Evolutionary conservation across 2,888 invertebrate genomes (phyloP), one percentile per base, ranked within the genome.

Genomic region (Cheilosia variabilis): DNA sequence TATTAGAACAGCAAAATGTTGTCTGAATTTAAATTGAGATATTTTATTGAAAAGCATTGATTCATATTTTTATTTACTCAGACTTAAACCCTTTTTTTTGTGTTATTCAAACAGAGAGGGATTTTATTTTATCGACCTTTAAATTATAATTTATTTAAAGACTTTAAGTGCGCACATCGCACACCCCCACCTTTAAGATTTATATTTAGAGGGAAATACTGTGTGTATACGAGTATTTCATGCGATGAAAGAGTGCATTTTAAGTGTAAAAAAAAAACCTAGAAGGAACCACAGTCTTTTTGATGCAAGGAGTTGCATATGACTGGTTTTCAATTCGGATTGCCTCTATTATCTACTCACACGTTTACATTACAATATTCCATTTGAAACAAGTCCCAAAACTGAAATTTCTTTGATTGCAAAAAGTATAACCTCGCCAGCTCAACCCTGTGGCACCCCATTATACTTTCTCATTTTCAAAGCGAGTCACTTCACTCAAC

Each of bases 21-120:
- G 76, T 76, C 71, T 66, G 47, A 60, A 66, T 72, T 71, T 63
- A 76, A 82, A 65, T 58, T 62, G 63, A 63, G 15, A 50, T 24
- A 50, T 50, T 47, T n/a, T 60, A 60, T 37, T 62, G 34, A 50
- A 71, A 81, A 63, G 37, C 62, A 73, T 60, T 79, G 52, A 58
- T 79, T 55, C 17, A 31, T 47, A 31, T 27, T 52, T 52, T 10
- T 52, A 15, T 22, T 19, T 47, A 47, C n/a, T 15, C 15, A 50
- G 17, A 1, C 10, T 13, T 10, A 17, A 47, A 6, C 17, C 19
- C 22, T 22, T 47, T 50, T 13, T 22, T 50, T 17, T 2, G 10
- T 22, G n/a, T 13, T 17, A 17, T 45, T 45, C 45, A 37, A 19
- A 7, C n/a, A 45, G 45, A n/a, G 15, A 7, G 52, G 13, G 15